phyloP scores from a whole-genome alignment of 2,888 invertebrate genomes.

The Synanthedon andrenaeformis region DNA sequence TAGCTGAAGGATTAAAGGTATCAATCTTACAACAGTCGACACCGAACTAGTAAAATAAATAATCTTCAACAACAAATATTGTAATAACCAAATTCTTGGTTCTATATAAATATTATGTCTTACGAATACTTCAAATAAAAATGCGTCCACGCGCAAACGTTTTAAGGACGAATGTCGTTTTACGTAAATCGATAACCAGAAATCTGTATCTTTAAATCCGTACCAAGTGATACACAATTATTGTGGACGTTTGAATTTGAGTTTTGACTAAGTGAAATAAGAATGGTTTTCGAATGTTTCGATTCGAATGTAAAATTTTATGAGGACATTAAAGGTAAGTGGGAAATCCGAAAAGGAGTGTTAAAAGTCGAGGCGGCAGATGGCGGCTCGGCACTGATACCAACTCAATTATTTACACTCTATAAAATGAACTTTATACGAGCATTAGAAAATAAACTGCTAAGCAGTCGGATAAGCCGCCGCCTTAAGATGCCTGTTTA shows the following conservation, averaged over 20 bases:
- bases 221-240: constrained; percentile 41
- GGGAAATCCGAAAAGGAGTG: constrained; percentile 67
- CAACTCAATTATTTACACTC: constrained; percentile 70
- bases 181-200: constrained; percentile 25
- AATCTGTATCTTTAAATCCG: constrained; percentile 43
- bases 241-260: constrained; percentile 19
- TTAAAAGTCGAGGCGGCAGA: constrained; percentile 54
- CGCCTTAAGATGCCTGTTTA: constrained; percentile 22
- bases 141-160: constrained; percentile 21
- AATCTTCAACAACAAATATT: constrained; percentile 62
- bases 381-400: constrained; percentile 59
- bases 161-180: constrained; percentile 35
- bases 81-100: constrained; percentile 45
- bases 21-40: constrained; percentile 17
- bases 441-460: constrained; percentile 59
- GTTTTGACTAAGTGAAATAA: constrained; percentile 23
- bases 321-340: constrained; percentile 65
- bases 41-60: constrained; percentile 55
- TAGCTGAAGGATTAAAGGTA: too few relatives aligned
- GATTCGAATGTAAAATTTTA: constrained; percentile 53
- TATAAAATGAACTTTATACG: constrained; percentile 67
- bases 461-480: constrained; percentile 31
- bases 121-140: constrained; percentile 27
- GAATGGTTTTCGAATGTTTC: constrained; percentile 23
- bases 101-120: constrained; percentile 18